These are phyloP conservation scores for Pterostichus niger DNA, from an alignment of 2,888 invertebrate species.

Conservation along the genomic window DNA sequence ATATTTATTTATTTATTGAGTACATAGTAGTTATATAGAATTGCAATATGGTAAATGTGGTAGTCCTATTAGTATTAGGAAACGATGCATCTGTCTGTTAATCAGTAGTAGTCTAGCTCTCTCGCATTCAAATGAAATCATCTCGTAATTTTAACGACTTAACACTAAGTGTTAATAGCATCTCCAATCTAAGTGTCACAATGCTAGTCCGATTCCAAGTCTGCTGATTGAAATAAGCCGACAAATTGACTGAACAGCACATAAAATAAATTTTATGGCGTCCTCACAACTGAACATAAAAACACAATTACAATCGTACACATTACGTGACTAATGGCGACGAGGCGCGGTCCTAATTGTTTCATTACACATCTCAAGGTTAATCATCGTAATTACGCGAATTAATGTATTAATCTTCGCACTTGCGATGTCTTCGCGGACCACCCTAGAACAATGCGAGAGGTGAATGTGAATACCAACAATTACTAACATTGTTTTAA, in stretches of 20 bases:
- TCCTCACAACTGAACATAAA: conserved; percentile 31
- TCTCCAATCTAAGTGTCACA: conserved; percentile 15
- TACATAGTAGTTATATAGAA: too few relatives aligned
- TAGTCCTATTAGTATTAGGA: neutral
- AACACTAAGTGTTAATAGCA: conserved; percentile 9
- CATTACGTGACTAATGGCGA: conserved; percentile 27
- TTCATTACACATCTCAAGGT: conserved; percentile 57
- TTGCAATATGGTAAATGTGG: too few relatives aligned
- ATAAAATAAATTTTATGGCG: conserved; percentile 45
- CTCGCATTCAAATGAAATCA: neutral
- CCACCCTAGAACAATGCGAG: conserved; percentile 14
- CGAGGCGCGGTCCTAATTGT: conserved; percentile 45
- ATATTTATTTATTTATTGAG: too few relatives aligned
- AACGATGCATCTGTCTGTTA: neutral
- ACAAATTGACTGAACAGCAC: conserved; percentile 33
- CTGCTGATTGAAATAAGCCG: conserved; percentile 13
- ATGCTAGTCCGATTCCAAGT: neutral
- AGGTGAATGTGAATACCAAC: neutral
- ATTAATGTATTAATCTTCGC: conserved; percentile 58
- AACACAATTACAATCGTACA: conserved; percentile 59
- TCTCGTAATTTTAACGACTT: conserved; percentile 12
- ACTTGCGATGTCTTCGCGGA: conserved; percentile 11
- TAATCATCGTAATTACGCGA: conserved; percentile 46
- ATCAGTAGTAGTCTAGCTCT: neutral
- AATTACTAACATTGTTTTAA: conserved; percentile 12